A percentile compares a stretch with the other conserved stretches of the same genome.
Evolutionary conservation across 2,113 vertebrate genomes (phyloP).

Genomic region (Takifugu bimaculatus): DNA sequence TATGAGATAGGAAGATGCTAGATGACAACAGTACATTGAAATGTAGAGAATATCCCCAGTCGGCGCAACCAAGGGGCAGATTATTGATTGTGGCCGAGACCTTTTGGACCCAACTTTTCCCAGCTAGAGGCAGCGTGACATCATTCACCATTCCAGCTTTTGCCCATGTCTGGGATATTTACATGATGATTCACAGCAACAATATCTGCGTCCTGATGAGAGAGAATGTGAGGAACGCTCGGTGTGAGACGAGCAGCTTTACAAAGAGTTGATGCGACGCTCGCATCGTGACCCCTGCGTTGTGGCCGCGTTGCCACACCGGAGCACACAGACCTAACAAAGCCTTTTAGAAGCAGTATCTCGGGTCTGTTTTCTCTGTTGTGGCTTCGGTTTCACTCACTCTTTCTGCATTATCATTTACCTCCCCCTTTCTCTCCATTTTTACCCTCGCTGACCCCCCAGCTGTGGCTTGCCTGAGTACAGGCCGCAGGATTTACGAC

Average conservation of each 20-base stretch:
- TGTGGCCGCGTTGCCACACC: conserved; percentile 26
- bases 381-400: conserved; percentile 41
- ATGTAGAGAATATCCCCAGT: too few relatives aligned
- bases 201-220: conserved; percentile 1
- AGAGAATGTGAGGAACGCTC: conserved; percentile 50
- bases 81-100: too few relatives aligned
- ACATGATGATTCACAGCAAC: conserved; percentile 23
- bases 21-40: too few relatives aligned
- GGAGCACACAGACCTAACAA: background rate
- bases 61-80: too few relatives aligned
- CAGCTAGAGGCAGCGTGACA: conserved; percentile 2
- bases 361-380: conserved; percentile 41
- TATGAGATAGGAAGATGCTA: too few relatives aligned
- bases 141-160: conserved; percentile 23
- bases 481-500: conserved; percentile 58
- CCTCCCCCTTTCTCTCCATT: conserved; percentile 34
- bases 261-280: conserved; percentile 46
- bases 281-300: conserved; percentile 29
- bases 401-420: conserved; percentile 49
- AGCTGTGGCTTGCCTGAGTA: conserved; percentile 12
- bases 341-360: conserved; percentile 13
- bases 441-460: conserved; percentile 35
- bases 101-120: too few relatives aligned
- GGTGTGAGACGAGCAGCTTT: conserved; percentile 21
- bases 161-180: conserved; percentile 13